Conservation (phyloP, 2,888 invertebrate genomes). For the Rhingia campestris region DNA sequence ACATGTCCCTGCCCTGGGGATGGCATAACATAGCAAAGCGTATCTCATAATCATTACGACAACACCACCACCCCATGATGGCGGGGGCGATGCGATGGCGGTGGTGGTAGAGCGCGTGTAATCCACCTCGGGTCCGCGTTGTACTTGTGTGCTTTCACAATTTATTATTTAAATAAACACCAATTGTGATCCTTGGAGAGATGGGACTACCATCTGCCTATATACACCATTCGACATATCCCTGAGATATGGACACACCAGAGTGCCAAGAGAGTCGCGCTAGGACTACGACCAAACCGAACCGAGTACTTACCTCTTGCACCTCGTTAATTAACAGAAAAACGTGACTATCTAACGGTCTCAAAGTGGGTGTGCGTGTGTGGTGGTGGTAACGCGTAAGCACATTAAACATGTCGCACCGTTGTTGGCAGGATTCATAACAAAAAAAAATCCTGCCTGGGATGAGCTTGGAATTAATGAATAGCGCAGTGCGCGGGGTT, state of each 20-base stretch:
- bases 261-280: conserved; percentile 30
- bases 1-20: conserved; percentile 21
- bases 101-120: conserved; percentile 48
- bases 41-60: conserved; percentile 58
- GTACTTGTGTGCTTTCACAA: conserved; percentile 60
- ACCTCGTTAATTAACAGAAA: conserved; percentile 74
- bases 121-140: conserved; percentile 32
- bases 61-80: background rate
- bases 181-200: conserved; percentile 67
- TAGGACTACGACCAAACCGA: too few species aligned
- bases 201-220: conserved; percentile 15
- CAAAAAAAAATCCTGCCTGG: conserved; percentile 17
- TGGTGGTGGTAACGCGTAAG: conserved; percentile 40
- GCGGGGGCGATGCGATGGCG: background rate
- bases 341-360: conserved; percentile 71
- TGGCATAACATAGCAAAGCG: conserved; percentile 1
- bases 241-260: conserved; percentile 40
- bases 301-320: conserved; percentile 70
- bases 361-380: background rate
- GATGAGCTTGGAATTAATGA: conserved; percentile 65
- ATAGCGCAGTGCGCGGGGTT: conserved; percentile 64
- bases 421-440: conserved; percentile 65
- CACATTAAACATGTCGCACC: conserved; percentile 72
- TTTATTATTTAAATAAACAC: conserved; percentile 73
- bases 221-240: conserved; percentile 6